These are phyloP conservation scores for Melanitta fusca DNA, from an alignment of 2,797 vertebrate genomes.

Conservation along the genomic window DNA sequence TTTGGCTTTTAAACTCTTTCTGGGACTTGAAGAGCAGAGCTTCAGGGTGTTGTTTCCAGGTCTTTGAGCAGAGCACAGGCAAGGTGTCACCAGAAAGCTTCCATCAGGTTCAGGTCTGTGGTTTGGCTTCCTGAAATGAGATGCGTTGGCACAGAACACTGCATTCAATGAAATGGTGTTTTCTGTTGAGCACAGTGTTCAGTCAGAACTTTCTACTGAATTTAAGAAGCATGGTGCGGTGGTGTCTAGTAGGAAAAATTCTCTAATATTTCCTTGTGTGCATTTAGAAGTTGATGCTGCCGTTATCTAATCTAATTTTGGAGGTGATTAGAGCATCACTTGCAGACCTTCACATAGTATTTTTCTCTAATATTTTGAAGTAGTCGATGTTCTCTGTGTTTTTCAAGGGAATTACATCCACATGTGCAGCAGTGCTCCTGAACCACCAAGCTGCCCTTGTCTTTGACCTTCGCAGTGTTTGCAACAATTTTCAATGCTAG, in stretches of 20 bases:
- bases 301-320: background rate
- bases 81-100: background rate
- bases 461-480: background rate
- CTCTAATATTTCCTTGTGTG: background rate
- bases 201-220: background rate
- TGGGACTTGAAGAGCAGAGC: background rate
- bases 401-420: background rate
- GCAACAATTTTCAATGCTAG: background rate
- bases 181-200: background rate
- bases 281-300: background rate
- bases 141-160: background rate
- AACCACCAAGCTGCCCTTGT: background rate
- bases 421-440: background rate
- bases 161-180: background rate
- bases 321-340: background rate
- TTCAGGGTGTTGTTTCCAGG: background rate
- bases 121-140: background rate
- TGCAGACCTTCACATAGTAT: background rate
- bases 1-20: background rate
- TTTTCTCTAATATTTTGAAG: background rate
- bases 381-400: background rate
- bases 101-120: background rate
- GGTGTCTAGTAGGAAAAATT: background rate
- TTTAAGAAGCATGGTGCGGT: background rate
- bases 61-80: background rate